These are phyloP conservation scores for Sebastes oblongus DNA, from an alignment of 2,797 vertebrate species.

Conservation along the genomic window DNA sequence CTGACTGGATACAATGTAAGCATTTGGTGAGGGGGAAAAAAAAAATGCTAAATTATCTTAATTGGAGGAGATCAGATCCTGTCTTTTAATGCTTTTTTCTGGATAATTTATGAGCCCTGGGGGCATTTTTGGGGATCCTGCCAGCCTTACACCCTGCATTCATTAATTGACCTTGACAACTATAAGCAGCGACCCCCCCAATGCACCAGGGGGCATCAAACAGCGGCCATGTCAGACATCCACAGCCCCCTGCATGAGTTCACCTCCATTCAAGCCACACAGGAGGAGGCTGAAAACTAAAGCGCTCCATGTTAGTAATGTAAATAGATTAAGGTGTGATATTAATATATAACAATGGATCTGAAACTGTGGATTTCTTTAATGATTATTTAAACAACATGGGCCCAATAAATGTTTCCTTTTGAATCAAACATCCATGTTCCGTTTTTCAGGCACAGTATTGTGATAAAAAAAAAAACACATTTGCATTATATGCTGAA, in stretches of 20 bases:
- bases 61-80: conserved; percentile 75
- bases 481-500: conserved; percentile 16
- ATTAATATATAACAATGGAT: background rate
- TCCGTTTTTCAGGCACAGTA: background rate
- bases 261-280: conserved; percentile 40
- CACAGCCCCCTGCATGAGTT: conserved; percentile 47
- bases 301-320: background rate
- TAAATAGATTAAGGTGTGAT: background rate
- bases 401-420: background rate
- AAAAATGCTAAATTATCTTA: conserved; percentile 69
- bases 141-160: conserved; percentile 68
- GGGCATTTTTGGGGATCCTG: conserved; percentile 63
- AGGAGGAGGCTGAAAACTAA: conserved; percentile 20
- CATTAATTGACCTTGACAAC: conserved; percentile 87
- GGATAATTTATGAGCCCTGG: conserved; percentile 76
- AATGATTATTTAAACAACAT: background rate
- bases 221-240: conserved; percentile 69
- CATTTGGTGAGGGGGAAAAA: conserved; percentile 34
- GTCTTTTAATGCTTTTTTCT: conserved; percentile 72
- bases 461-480: conserved; percentile 28
- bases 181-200: conserved; percentile 72
- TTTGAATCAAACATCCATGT: background rate
- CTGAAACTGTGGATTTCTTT: background rate
- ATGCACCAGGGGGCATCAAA: conserved; percentile 76
- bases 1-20: conserved; percentile 64